Base-by-base conservation (phyloP, 2,797 vertebrate species). In the Lophura swinhoii region DNA sequence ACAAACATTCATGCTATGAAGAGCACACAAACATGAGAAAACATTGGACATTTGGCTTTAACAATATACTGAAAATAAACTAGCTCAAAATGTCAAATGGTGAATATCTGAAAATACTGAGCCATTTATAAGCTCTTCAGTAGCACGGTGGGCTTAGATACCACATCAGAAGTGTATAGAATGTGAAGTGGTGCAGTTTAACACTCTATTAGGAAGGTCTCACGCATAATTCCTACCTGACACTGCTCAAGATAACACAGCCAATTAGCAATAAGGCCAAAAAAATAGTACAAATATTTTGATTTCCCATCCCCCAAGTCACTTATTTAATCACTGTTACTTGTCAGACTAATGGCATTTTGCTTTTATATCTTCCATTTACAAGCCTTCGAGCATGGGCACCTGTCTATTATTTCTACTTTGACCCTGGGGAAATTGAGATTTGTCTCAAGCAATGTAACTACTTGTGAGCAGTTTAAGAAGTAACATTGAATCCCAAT, bases 1-100 rank as follows among this genome's bases (percentile, higher is more conserved):
- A 63, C 75, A 96, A 92, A 94, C 74, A 89, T 20, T 81, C 77
- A 77, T 86, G 76, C 41, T 88, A 43, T 88, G 73, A 91, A 88
- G 74, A 75, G 49, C 53, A 51, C 62, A 53, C 29, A 86, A 89
- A 94, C 76, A 84, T 14, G 37, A 29, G 51, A 78, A 88, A 93
- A 73, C 37, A 87, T 8, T 28, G 43, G 62, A 76, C 23, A 49
- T 87, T 96, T 88, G 84, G 62, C 87, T 94, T 66, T 88, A 64
- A 77, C 39, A 89, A 69, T n/a, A 26, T 23, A 69, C 56, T 84
- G 82, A 83, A 91, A 94, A 93, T 77, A 96, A 94, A 93, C 70
- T 35, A 80, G 13, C 60, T 95, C 55, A 66, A 91, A 93, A 93
- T 88, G 87, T 94, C 89, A 79, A 62, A 74, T 29, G 63, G 33